Evolutionary conservation across 1,140 invertebrate genomes (phyloP).

Genomic region (Drosophila takahashii): DNA sequence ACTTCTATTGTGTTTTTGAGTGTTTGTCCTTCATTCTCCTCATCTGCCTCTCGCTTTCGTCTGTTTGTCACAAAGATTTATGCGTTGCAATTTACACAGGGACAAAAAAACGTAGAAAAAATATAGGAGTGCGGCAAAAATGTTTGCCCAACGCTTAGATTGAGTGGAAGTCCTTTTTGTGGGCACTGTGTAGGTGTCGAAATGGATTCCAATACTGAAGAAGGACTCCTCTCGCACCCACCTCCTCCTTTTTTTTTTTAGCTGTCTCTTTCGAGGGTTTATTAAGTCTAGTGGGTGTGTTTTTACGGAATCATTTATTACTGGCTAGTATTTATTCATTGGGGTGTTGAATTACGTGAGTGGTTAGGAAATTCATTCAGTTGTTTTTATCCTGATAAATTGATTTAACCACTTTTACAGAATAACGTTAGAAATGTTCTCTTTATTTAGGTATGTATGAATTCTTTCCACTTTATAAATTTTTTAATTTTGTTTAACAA

Average conservation of each 20-base stretch:
- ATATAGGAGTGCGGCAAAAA: slow-evolving; percentile 49
- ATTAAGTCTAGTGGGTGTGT: slow-evolving; percentile 4
- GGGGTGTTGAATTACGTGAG: slow-evolving; percentile 23
- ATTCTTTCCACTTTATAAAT: neutral
- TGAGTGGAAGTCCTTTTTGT: slow-evolving; percentile 67
- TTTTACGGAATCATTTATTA: slow-evolving; percentile 9
- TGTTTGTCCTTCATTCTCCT: slow-evolving; percentile 56
- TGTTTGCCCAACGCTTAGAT: slow-evolving; percentile 75
- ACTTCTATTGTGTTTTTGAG: slow-evolving; percentile 80
- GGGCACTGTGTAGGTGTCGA: slow-evolving; percentile 54
- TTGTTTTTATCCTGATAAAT: slow-evolving; percentile 7
- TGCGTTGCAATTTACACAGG: slow-evolving; percentile 79
- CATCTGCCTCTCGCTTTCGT: slow-evolving; percentile 30
- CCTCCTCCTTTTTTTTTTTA: neutral
- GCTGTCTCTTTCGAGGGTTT: slow-evolving; percentile 18
- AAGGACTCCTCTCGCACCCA: slow-evolving; percentile 1
- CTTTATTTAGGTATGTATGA: too few species aligned
- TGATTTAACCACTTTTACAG: neutral
- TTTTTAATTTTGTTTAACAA: slow-evolving; percentile 17
- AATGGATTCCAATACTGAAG: slow-evolving; percentile 26
- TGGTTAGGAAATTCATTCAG: slow-evolving; percentile 1
- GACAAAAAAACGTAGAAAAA: slow-evolving; percentile 11
- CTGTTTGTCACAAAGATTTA: slow-evolving; percentile 81
- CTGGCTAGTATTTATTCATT: slow-evolving; percentile 42
- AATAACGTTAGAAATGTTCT: neutral